A percentile compares a stretch with the other conserved stretches of the same genome.
Evolutionary conservation across 30 jellyfish, hydroid and myxozoan genomes (phyloP).

Genomic region (Mastigias papua): DNA sequence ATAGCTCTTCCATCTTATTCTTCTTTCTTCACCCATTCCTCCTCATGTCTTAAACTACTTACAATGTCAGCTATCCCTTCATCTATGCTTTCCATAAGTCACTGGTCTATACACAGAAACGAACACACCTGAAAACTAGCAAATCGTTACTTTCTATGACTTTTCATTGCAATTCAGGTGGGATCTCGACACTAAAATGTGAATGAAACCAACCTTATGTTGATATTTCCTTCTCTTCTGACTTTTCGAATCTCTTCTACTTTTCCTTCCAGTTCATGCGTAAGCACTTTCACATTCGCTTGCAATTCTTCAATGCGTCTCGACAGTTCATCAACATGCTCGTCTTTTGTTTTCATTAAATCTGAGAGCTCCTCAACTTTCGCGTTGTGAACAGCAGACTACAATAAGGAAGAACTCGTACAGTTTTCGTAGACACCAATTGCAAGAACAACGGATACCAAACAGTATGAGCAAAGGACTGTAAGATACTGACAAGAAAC

Average conservation of each 20-base stretch:
- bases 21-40: too few species aligned
- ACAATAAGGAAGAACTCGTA: not conserved
- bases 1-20: too few species aligned
- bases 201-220: conserved; percentile 64
- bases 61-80: too few species aligned
- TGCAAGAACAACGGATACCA: not conserved
- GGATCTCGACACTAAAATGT: too few species aligned
- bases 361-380: conserved; percentile 76
- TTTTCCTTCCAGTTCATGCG: conserved; percentile 81
- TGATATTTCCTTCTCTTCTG: conserved; percentile 86
- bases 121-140: not conserved
- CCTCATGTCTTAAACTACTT: too few species aligned
- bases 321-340: conserved; percentile 10
- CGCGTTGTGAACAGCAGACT: conserved; percentile 82
- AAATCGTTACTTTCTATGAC: not conserved
- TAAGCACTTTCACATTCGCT: conserved; percentile 56
- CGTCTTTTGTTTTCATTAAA: conserved; percentile 43
- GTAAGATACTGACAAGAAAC: too few species aligned
- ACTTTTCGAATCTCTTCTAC: conserved; percentile 87
- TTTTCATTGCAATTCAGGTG: too few species aligned
- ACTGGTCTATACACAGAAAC: not conserved
- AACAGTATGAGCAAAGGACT: too few species aligned
- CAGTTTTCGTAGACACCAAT: not conserved
- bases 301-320: conserved; percentile 27
- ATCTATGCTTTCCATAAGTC: too few species aligned